A percentile compares a stretch with the other conserved stretches of the same genome.
Evolutionary conservation across 1,140 invertebrate genomes (phyloP).

Genomic region (Drosophila sproati): DNA sequence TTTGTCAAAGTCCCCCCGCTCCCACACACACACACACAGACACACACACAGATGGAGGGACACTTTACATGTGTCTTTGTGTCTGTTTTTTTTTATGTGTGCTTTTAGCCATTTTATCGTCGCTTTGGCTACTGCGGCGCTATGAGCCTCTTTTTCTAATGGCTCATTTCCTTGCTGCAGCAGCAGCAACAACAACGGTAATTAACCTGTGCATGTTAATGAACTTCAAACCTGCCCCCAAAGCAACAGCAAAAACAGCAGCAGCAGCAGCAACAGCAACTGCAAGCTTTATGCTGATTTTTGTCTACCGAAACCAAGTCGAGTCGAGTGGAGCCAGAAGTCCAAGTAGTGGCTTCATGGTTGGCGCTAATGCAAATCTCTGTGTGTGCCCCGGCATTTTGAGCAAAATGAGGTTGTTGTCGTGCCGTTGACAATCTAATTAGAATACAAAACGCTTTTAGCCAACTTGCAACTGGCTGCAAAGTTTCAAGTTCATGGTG

Average conservation of each 20-base stretch:
- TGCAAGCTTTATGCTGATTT: constrained; percentile 75
- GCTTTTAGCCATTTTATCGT: constrained; percentile 81
- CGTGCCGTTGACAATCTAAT: constrained; percentile 83
- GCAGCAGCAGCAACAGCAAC: constrained; percentile 1
- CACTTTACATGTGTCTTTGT: constrained; percentile 78
- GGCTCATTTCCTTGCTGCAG: constrained; percentile 74
- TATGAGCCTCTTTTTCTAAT: constrained; percentile 70
- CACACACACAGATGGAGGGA: constrained; percentile 14
- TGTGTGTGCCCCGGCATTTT: constrained; percentile 69
- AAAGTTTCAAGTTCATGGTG: constrained; percentile 79
- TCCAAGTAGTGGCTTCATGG: constrained; percentile 14
- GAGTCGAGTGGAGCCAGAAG: constrained; percentile 8
- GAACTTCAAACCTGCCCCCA: constrained; percentile 73
- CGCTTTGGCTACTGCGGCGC: constrained; percentile 70
- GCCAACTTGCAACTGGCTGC: constrained; percentile 22
- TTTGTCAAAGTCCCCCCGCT: constrained; percentile 70
- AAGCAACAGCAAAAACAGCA: constrained; percentile 2
- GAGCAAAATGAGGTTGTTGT: constrained; percentile 81
- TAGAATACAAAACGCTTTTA: constrained; percentile 82
- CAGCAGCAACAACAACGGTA: constrained; percentile 71
- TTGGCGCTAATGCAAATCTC: constrained; percentile 81
- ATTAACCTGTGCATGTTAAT: constrained; percentile 84
- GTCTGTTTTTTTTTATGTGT: constrained; percentile 69
- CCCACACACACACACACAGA: constrained; percentile 22
- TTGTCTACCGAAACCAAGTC: constrained; percentile 55